Percentiles rank a stretch among this genome's conserved stretches.
phyloP scores from a whole-genome alignment of 2,888 invertebrate genomes.

The Stenoptilia bipunctidactyla region DNA sequence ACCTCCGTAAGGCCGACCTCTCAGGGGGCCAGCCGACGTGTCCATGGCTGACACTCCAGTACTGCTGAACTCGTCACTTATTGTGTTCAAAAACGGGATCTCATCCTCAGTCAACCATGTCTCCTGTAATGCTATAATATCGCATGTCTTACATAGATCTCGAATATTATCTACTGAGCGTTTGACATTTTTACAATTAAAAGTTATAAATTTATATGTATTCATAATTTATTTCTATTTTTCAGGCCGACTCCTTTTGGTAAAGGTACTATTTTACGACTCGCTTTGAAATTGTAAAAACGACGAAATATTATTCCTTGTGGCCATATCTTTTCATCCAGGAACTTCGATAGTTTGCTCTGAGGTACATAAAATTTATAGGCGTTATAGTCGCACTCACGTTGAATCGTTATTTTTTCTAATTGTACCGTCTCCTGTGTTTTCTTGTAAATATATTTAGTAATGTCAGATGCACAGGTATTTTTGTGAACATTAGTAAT shows the following conservation, averaged over 20 bases:
- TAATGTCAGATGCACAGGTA: neutral
- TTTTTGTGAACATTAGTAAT: neutral
- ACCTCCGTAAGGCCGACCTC: no score
- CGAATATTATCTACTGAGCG: neutral
- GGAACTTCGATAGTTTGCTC: neutral
- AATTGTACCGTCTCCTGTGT: neutral
- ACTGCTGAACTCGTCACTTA: neutral
- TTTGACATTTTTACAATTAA: slow-evolving; percentile 1
- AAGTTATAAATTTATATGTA: neutral
- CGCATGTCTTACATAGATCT: neutral
- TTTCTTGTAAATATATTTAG: neutral
- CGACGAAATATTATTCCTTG: neutral
- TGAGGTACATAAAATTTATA: neutral
- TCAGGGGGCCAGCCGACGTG: neutral
- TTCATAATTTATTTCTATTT: neutral
- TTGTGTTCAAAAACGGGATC: neutral
- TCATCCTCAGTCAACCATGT: neutral
- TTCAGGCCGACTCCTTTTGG: no score
- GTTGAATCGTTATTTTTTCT: neutral
- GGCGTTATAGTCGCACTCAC: neutral
- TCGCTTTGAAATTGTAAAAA: neutral
- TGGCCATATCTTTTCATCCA: no score
- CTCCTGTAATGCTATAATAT: neutral
- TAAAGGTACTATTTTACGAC: neutral
- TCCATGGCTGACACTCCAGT: slow-evolving; percentile 1